These are phyloP conservation scores for Dryobota labecula DNA, from an alignment of 2,888 invertebrate species.

Conservation along the genomic window DNA sequence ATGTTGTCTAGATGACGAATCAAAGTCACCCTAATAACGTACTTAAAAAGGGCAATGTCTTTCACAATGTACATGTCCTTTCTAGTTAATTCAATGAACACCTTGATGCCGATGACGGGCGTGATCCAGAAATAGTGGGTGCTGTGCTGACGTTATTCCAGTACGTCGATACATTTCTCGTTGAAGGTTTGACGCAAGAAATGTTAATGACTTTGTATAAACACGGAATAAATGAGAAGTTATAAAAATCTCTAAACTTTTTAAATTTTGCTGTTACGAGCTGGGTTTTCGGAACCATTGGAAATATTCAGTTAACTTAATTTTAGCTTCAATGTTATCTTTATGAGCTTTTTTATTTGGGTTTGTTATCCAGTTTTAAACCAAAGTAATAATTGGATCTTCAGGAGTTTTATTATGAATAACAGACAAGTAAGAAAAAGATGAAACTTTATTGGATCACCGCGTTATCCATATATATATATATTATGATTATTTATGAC, in stretches of 20 bases:
- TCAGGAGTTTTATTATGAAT: neutral
- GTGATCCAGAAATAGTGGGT: conserved; percentile 81
- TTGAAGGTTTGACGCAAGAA: conserved; percentile 82
- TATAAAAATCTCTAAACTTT: conserved; percentile 47
- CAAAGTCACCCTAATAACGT: conserved; percentile 72
- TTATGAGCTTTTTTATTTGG: neutral
- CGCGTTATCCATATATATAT: neutral
- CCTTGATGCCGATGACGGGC: conserved; percentile 78
- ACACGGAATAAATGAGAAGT: conserved; percentile 65
- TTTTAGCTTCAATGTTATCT: conserved; percentile 16
- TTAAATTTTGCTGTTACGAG: conserved; percentile 1
- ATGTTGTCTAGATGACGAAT: conserved; percentile 73
- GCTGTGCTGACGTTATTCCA: conserved; percentile 80
- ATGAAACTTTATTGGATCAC: neutral
- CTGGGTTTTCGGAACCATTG: conserved; percentile 6
- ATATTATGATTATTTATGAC: no score
- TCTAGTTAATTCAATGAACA: conserved; percentile 77
- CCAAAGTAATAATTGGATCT: neutral
- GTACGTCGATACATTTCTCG: conserved; percentile 76
- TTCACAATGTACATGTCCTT: conserved; percentile 66
- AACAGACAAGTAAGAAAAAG: neutral
- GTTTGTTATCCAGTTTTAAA: neutral
- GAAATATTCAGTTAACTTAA: neutral
- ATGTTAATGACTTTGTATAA: conserved; percentile 81
- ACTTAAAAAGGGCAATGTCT: conserved; percentile 72